Percentiles rank a stretch among this genome's conserved stretches.
Evolutionary conservation across 1,140 invertebrate genomes (phyloP).

Genomic region (Drosophila kurseongensis): DNA sequence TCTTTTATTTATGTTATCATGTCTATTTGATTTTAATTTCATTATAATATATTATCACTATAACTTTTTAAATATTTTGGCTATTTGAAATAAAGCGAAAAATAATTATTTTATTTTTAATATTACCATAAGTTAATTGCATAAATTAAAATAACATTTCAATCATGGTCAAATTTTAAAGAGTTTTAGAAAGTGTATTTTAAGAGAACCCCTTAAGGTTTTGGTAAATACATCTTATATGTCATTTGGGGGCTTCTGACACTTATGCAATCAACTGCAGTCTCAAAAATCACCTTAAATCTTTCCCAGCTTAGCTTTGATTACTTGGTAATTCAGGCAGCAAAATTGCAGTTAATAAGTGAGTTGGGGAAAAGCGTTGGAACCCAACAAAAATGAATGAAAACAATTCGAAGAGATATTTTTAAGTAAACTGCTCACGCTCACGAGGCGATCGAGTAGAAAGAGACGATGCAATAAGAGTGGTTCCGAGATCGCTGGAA

Average conservation of each 20-base stretch:
- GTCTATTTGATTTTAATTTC: too few relatives aligned
- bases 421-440: constrained; percentile 69
- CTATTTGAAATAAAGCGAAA: too few relatives aligned
- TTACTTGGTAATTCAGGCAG: constrained; percentile 41
- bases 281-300: constrained; percentile 24
- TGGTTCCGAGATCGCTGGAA: constrained; percentile 18
- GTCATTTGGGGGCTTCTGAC: background rate
- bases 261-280: background rate
- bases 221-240: background rate
- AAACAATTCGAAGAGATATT: constrained; percentile 42
- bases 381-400: constrained; percentile 13
- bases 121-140: too few relatives aligned
- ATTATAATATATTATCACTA: background rate
- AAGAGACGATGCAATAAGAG: constrained; percentile 9
- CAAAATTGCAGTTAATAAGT: constrained; percentile 50
- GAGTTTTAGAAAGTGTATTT: too few relatives aligned
- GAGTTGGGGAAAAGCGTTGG: constrained; percentile 12
- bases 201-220: too few relatives aligned
- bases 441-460: constrained; percentile 42
- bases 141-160: too few relatives aligned
- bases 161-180: too few relatives aligned
- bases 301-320: constrained; percentile 30
- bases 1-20: background rate
- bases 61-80: background rate
- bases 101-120: too few relatives aligned